Conservation (phyloP, 2,888 invertebrate species). For the Lasius platythorax region DNA sequence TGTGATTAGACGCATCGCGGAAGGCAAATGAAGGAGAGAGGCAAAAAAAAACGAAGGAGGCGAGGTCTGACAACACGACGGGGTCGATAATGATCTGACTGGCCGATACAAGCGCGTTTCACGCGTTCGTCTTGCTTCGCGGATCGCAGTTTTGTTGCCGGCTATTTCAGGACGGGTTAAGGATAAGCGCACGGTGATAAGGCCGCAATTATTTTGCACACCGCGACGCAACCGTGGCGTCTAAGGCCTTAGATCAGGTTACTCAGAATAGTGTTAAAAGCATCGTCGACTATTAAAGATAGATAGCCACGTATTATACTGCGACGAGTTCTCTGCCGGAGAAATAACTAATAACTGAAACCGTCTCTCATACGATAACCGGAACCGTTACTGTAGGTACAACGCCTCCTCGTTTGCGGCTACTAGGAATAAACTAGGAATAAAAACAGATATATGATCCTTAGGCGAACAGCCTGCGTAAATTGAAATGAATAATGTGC, state of each 20-base stretch:
- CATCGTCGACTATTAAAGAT: constrained; percentile 38
- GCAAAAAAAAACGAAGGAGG: constrained; percentile 20
- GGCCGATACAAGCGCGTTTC: constrained; percentile 28
- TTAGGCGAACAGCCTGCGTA: background rate
- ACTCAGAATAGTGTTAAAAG: constrained; percentile 25
- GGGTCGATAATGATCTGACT: constrained; percentile 35
- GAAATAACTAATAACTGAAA: too few relatives aligned
- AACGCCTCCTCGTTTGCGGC: constrained; percentile 15
- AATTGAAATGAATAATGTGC: constrained; percentile 19
- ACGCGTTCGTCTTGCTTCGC: constrained; percentile 40
- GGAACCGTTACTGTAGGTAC: background rate
- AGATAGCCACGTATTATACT: constrained; percentile 13
- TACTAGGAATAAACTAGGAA: constrained; percentile 8
- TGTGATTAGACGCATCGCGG: constrained; percentile 41
- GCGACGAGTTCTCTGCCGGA: background rate
- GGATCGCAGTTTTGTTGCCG: constrained; percentile 15
- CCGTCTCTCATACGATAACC: too few relatives aligned
- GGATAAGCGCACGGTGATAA: constrained; percentile 36
- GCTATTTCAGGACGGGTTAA: constrained; percentile 43
- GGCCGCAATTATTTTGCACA: constrained; percentile 59
- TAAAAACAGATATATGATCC: constrained; percentile 1
- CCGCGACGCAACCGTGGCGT: background rate
- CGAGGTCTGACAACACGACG: constrained; percentile 39
- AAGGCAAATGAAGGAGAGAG: constrained; percentile 31
- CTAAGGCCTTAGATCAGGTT: constrained; percentile 29